Percentiles rank a stretch among this genome's conserved stretches.
Evolutionary conservation across 1,140 invertebrate genomes (phyloP).

Genomic region (Cydia amplana): DNA sequence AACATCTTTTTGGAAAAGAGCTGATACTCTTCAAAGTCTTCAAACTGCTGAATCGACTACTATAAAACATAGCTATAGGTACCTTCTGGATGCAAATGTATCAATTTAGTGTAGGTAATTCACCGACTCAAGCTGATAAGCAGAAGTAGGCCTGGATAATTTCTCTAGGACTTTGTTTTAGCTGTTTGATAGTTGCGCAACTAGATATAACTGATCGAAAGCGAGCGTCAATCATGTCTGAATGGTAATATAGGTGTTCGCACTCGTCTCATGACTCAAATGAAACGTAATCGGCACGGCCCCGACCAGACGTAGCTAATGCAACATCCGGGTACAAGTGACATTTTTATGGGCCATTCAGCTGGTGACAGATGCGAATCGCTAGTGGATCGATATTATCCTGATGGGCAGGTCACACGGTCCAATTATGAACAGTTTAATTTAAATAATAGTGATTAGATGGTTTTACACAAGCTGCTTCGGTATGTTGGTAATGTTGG

Average conservation of each 20-base stretch:
- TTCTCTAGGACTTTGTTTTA: not conserved
- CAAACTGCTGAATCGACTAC: no score
- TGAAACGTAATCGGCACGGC: conserved; percentile 24
- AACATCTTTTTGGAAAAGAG: no score
- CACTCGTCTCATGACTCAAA: not conserved
- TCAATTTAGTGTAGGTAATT: no score
- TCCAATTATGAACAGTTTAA: not conserved
- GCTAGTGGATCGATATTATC: not conserved
- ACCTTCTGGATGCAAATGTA: no score
- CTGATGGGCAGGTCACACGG: conserved; percentile 4
- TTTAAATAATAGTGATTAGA: no score
- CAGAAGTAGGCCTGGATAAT: no score
- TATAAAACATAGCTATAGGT: no score
- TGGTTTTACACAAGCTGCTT: no score
- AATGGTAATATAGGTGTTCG: not conserved
- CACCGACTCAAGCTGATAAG: no score
- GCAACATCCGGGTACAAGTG: conserved; percentile 28
- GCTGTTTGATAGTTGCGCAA: not conserved
- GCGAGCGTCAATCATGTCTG: not conserved
- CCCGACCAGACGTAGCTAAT: conserved; percentile 22
- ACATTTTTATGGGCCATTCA: conserved; percentile 27
- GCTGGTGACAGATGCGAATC: conserved; percentile 15
- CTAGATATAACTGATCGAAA: not conserved
- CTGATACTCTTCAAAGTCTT: no score
- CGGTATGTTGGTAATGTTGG: no score